A percentile compares a stretch with the other conserved stretches of the same genome.
Evolutionary conservation across 2,797 vertebrate species (phyloP).

Genomic region (Lepus oiostolus): DNA sequence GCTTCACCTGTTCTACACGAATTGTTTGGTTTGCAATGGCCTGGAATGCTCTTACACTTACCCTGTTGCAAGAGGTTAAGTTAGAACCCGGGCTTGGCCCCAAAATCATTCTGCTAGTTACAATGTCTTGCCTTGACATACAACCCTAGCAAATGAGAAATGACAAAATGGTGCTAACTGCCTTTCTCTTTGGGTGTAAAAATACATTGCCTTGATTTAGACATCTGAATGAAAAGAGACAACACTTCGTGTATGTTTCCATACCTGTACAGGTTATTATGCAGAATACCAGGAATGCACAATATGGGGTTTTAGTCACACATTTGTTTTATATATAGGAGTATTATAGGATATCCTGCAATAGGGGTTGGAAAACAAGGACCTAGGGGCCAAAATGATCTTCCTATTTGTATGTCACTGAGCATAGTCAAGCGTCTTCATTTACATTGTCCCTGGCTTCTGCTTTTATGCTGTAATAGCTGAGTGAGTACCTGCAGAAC

Average conservation of each 20-base stretch:
- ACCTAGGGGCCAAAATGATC: neutral
- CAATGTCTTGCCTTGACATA: constrained; percentile 14
- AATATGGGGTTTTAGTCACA: neutral
- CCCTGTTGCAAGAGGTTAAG: constrained; percentile 55
- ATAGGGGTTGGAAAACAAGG: neutral
- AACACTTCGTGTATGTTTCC: neutral
- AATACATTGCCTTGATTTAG: neutral
- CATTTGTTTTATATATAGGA: constrained; percentile 39
- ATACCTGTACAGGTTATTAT: neutral
- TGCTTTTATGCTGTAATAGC: neutral
- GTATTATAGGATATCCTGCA: neutral
- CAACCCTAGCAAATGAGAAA: constrained; percentile 23
- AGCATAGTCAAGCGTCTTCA: neutral
- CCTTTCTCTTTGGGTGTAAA: constrained; percentile 39
- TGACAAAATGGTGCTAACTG: constrained; percentile 4
- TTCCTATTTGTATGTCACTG: neutral
- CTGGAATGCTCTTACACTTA: constrained; percentile 58
- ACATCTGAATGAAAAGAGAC: neutral
- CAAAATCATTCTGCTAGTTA: neutral
- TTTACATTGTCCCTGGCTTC: neutral
- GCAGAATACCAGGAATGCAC: neutral
- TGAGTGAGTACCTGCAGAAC: neutral
- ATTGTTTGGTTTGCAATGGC: constrained; percentile 47
- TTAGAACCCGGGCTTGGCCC: constrained; percentile 8
- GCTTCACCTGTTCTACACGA: constrained; percentile 20